Evolutionary conservation across 2,113 vertebrate genomes (phyloP).

Genomic region (Colius striatus): DNA sequence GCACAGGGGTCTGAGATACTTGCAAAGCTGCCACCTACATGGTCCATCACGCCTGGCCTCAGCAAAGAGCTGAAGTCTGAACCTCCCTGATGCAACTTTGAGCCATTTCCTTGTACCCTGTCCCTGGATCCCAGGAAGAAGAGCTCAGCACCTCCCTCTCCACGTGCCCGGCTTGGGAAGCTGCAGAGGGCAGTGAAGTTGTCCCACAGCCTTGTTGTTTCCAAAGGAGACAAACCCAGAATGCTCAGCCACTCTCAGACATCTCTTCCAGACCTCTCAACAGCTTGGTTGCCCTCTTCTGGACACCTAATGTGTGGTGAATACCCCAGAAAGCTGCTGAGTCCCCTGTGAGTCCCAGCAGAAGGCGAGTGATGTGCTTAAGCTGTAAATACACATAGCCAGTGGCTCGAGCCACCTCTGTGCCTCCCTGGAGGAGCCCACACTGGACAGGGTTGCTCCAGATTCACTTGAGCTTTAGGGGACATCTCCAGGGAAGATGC

Average conservation of each 20-base stretch:
- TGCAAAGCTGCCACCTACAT: not conserved
- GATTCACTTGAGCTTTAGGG: not conserved
- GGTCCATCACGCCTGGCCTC: not conserved
- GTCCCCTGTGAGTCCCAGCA: not conserved
- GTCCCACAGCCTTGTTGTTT: not conserved
- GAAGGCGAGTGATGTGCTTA: not conserved
- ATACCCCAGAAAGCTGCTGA: not conserved
- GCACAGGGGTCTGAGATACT: not conserved
- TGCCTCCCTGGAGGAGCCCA: not conserved
- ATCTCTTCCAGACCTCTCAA: not conserved
- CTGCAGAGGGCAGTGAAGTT: not conserved
- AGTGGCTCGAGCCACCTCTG: not conserved
- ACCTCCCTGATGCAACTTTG: not conserved
- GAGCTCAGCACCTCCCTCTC: not conserved
- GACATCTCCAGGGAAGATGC: not conserved
- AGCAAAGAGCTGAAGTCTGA: not conserved
- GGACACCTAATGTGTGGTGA: not conserved
- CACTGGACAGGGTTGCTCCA: not conserved
- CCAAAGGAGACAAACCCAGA: not conserved
- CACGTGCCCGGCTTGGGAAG: not conserved
- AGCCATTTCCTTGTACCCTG: not conserved
- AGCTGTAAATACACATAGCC: fast-evolving
- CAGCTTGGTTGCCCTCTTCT: not conserved
- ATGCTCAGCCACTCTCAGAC: not conserved
- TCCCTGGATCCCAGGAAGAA: not conserved